These are phyloP conservation scores for Cynaeus angustus DNA, from an alignment of 2,888 invertebrate species.

Conservation along the genomic window DNA sequence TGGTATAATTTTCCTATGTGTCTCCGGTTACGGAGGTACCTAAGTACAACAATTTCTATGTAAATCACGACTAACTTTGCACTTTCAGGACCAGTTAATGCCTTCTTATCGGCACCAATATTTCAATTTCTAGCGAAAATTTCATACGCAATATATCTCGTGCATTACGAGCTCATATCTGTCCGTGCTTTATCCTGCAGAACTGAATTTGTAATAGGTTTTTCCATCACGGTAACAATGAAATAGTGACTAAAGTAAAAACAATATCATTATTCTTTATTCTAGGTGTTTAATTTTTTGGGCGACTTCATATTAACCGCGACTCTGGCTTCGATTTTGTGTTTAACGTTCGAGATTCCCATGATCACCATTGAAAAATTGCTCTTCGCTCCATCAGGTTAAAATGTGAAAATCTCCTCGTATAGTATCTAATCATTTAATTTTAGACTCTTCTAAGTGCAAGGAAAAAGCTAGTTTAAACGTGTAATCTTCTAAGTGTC, in stretches of 20 bases:
- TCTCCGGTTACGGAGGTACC: slow-evolving; percentile 42
- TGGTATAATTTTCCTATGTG: slow-evolving; percentile 71
- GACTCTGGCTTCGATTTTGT: slow-evolving; percentile 28
- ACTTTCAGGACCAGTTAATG: slow-evolving; percentile 41
- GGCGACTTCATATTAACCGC: slow-evolving; percentile 47
- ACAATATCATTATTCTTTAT: neutral
- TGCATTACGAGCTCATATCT: slow-evolving; percentile 69
- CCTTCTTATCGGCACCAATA: slow-evolving; percentile 70
- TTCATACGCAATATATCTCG: slow-evolving; percentile 73
- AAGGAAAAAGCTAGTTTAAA: no score
- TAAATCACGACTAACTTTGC: slow-evolving; percentile 18
- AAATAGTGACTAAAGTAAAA: neutral
- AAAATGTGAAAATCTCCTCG: no score
- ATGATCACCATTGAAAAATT: slow-evolving; percentile 43
- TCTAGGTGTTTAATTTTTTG: slow-evolving; percentile 44
- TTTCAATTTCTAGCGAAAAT: slow-evolving; percentile 74
- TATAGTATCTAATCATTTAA: neutral
- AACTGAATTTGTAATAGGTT: slow-evolving; percentile 5
- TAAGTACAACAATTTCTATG: slow-evolving; percentile 15
- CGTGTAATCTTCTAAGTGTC: no score
- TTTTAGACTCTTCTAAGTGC: no score
- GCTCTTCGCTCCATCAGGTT: neutral
- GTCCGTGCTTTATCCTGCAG: slow-evolving; percentile 16
- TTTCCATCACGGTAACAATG: slow-evolving; percentile 11
- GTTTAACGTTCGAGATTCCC: slow-evolving; percentile 47